Evolutionary conservation across 2,797 vertebrate genomes (phyloP), one percentile per base, ranked within the genome.

Genomic region (Sebastes variabilis): DNA sequence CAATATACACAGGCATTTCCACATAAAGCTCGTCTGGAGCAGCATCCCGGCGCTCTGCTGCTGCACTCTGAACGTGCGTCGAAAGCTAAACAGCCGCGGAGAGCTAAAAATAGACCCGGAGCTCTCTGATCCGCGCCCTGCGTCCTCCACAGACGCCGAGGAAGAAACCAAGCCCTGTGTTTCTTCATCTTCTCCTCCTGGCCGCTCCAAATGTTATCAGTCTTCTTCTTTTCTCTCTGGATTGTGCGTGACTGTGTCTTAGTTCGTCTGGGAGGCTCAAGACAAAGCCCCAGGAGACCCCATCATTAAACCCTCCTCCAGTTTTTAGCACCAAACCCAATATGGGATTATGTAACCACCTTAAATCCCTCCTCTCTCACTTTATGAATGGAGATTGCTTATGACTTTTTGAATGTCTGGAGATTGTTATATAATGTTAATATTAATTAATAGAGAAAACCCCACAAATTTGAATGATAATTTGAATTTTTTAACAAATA

Each of bases 11-110:
- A 80, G 85, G 86, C 76, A 71, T 90, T 89, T 90, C 82, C 85
- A 91, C 80, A 82, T 49, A 55, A 82, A 89, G 86, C 72, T 84
- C 29, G 86, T 91, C 92, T 92, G 86, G 84, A 92, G 92, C 91
- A 90, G 92, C 93, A 87, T 93, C 94, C 88, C 81, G 77, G 85
- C 87, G 88, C 92, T 75, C 84, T 60, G 84, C 92, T 93, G 93
- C 94, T 95, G 93, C 93, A 92, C 95, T 88, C 92, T 87, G 93
- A 88, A 96, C 94, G 95, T 96, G 96, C 77, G 72, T 92, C 78
- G 95, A 96, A 96, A 95, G 92, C 94, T 88, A 95, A 96, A 92
- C 91, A 93, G 92, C 87, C 86, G 32, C 74, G 76, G 87, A 77
- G 88, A 62, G 89, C 94, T 96, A 96, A 91, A 96, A 96, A 96